Evolutionary conservation across 2,888 invertebrate species (phyloP), one percentile per base, ranked within the genome.

Genomic region (Papilio demoleus): DNA sequence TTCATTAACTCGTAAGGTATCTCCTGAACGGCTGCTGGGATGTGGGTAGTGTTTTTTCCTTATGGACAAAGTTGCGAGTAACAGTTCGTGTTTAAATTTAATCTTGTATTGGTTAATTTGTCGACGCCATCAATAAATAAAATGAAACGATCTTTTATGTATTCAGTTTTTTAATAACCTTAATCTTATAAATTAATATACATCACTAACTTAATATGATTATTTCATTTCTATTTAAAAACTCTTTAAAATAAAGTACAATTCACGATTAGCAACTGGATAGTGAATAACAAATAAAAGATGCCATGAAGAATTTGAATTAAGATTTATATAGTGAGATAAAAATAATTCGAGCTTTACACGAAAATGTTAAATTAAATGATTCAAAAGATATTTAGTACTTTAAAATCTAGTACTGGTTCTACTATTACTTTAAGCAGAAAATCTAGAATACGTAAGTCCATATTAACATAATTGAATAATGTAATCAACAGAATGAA

Each of bases 111-210:
- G n/a, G n/a, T n/a, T n/a, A n/a, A n/a, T n/a, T n/a, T n/a, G n/a
- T n/a, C 38, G 4, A 9, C 12, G 38, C 12, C 0, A 12, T 4
- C 5, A 4, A 12, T 38, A 38, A 12, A 38, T 4, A 38, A 6
- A 24, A 47, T 11, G 14, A 50, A 24, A 24, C 24, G 2, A 22
- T 19, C 2, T 31, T 4, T 2, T 11, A 31, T 17, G 31, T 56
- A 17, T 56, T 56, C 11, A 9, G 12, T n/a, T 8, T 31, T 9
- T 56, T 27, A 17, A 31, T n/a, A 56, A 56, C 17, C 27, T 27
- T 31, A 31, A 56, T 31, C 53, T 56, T 56, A 56, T 17, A 31
- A 27, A 56, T 17, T 53, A 53, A 17, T n/a, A 8, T 53, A 27
- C 11, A 27, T 27, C 17, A 53, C 53, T 27, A 53, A 17, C 31